Percentiles rank a stretch among this genome's conserved stretches.
phyloP scores from a whole-genome alignment of 1,140 invertebrate genomes.

The Drosophila equinoxialis region DNA sequence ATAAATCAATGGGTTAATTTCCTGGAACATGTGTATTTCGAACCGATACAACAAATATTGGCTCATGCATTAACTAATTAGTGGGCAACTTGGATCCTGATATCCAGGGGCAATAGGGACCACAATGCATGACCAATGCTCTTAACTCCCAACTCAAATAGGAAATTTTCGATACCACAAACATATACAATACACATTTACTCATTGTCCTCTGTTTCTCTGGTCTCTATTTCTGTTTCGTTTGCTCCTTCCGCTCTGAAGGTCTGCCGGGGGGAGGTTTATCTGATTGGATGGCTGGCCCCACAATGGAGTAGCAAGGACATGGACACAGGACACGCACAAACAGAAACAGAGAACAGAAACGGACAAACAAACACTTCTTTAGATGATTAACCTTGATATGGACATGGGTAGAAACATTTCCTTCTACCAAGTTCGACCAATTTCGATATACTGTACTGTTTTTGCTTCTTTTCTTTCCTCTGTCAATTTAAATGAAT shows the following conservation, averaged over 20 bases:
- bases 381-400: conserved; percentile 79
- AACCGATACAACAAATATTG: conserved; percentile 24
- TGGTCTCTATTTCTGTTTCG: conserved; percentile 41
- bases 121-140: conserved; percentile 28
- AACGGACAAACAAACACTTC: conserved; percentile 52
- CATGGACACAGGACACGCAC: conserved; percentile 41
- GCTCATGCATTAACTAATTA: conserved; percentile 70
- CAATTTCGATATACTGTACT: conserved; percentile 10
- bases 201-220: conserved; percentile 32
- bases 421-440: conserved; percentile 27
- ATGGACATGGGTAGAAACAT: conserved; percentile 43
- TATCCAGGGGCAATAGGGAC: conserved; percentile 3
- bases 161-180: not conserved
- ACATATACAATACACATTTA: conserved; percentile 35
- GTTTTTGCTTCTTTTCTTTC: not conserved
- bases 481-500: conserved; percentile 65
- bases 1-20: conserved; percentile 17
- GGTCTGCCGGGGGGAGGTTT: conserved; percentile 54
- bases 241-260: conserved; percentile 53
- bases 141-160: not conserved
- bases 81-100: conserved; percentile 25
- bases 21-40: conserved; percentile 9
- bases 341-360: conserved; percentile 4
- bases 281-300: conserved; percentile 71
- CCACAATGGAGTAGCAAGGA: conserved; percentile 73